Conservation (phyloP, 1,140 invertebrate genomes). For the Drosophila busckii region DNA sequence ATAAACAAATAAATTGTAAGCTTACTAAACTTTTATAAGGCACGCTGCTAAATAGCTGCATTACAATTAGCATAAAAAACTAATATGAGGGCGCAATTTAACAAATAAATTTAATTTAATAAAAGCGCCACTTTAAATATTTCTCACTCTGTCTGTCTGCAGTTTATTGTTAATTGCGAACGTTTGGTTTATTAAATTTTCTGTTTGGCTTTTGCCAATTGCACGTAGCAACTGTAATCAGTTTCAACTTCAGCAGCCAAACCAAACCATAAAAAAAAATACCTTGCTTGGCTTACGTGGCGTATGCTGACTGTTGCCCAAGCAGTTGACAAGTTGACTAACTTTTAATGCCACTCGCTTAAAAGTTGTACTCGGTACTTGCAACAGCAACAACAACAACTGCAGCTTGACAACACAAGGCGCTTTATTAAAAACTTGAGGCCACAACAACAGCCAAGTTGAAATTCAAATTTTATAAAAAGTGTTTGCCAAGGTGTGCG, state of each 20-base stretch:
- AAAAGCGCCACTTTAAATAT: too few relatives aligned
- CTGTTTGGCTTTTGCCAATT: conserved; percentile 11
- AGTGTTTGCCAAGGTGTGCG: conserved; percentile 18
- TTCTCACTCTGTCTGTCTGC: too few relatives aligned
- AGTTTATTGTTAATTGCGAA: conserved; percentile 23
- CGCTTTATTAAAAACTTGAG: conserved; percentile 35
- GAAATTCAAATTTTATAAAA: conserved; percentile 41
- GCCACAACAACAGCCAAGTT: conserved; percentile 41
- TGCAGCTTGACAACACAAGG: background rate
- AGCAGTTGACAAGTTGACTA: conserved; percentile 67
- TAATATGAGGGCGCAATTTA: too few relatives aligned
- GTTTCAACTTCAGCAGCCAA: conserved; percentile 35
- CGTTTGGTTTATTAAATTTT: conserved; percentile 46
- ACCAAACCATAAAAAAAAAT: too few relatives aligned
- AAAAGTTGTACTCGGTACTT: conserved; percentile 48
- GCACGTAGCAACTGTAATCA: conserved; percentile 42
- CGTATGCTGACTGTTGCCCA: conserved; percentile 27
- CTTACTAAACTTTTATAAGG: too few relatives aligned
- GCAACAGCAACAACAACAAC: conserved; percentile 11
- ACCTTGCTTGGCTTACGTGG: too few relatives aligned
- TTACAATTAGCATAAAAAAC: too few relatives aligned
- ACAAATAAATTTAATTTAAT: too few relatives aligned
- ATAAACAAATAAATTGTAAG: too few relatives aligned
- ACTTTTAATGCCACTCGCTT: conserved; percentile 72
- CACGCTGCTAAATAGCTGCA: too few relatives aligned